Conservation (phyloP, 1,140 invertebrate species). For the Luehdorfia chinensis region DNA sequence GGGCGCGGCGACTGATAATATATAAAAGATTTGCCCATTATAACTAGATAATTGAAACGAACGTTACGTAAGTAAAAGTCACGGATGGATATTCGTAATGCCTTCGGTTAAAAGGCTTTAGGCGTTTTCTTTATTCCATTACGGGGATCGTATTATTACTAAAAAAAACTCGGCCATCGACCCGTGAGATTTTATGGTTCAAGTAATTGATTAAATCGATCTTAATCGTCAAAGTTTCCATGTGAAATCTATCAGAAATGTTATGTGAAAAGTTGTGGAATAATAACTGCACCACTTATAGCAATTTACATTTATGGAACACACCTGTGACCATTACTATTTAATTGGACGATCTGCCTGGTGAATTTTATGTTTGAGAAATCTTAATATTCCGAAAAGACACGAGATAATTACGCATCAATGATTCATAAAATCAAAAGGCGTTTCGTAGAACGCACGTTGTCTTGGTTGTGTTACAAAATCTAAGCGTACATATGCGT, state of each 20-base stretch:
- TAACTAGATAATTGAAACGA: constrained; percentile 55
- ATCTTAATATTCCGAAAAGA: constrained; percentile 19
- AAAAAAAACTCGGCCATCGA: constrained; percentile 48
- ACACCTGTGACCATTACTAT: constrained; percentile 32
- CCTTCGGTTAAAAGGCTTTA: constrained; percentile 51
- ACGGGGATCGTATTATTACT: constrained; percentile 42
- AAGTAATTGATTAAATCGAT: constrained; percentile 62
- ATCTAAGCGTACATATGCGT: too few relatives aligned
- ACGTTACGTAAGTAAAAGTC: constrained; percentile 56
- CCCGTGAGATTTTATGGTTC: constrained; percentile 55
- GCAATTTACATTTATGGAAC: constrained; percentile 40
- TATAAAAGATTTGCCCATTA: constrained; percentile 51
- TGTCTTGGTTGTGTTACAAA: background rate
- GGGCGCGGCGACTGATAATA: constrained; percentile 36
- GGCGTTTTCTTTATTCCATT: constrained; percentile 61
- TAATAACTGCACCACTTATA: constrained; percentile 34
- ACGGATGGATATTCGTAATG: constrained; percentile 55
- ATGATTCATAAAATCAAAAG: background rate
- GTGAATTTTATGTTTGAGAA: constrained; percentile 37
- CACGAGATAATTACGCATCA: background rate
- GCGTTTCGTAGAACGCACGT: background rate
- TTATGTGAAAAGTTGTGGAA: constrained; percentile 44
- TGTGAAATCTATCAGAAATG: constrained; percentile 51
- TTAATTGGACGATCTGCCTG: constrained; percentile 38
- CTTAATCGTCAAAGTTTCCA: constrained; percentile 56